Evolutionary conservation across 2,888 invertebrate species (phyloP), one percentile per base, ranked within the genome.

Genomic region (Synergus gifuensis): DNA sequence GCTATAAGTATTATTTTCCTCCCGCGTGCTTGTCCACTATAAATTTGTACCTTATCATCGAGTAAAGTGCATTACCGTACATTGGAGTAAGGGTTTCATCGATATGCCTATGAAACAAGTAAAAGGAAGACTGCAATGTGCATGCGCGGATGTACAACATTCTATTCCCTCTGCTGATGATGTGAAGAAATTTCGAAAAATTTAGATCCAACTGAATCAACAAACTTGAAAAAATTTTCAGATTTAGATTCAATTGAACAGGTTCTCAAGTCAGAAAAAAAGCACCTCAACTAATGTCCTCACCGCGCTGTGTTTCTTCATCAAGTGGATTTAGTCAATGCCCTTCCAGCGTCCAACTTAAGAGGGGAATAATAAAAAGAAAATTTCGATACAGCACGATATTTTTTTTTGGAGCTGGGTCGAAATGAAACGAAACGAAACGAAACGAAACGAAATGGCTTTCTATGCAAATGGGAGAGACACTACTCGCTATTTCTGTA

Each of bases 381-480:
- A 5, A 36, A 44, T 44, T 44, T 11, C 11, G 11, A 12, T 16
- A 54, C 49, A 16, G 0, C 5, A 5, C 42, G 64, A 67, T 67
- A 67, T 0, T 67, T 67, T 44, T 44, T 22, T 9, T 18, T 46
- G 66, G 28, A 4, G 8, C 4, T 14, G 36, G 18, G 4, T 22
- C 14, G 7, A 67, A 67, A 67, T 67, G 46, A 46, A 67, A 67
- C 44, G 44, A 44, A 66, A 66, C 9, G 42, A 66, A 66, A 44
- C n/a, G 46, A 46, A 67, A 67, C 44, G 44, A 44, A 66, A 66
- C 9, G 42, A 66, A 66, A 44, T n/a, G 18, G 44, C 44, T 67
- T 67, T 67, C 46, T 67, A 44, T 44, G 44, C 46, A 46, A 67
- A 67, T 66, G 42, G 42, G 22, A 12, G 67, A 22, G 46, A 44